Evolutionary conservation across 2,797 vertebrate genomes (phyloP).

Genomic region (Kryptopterus vitreolus): DNA sequence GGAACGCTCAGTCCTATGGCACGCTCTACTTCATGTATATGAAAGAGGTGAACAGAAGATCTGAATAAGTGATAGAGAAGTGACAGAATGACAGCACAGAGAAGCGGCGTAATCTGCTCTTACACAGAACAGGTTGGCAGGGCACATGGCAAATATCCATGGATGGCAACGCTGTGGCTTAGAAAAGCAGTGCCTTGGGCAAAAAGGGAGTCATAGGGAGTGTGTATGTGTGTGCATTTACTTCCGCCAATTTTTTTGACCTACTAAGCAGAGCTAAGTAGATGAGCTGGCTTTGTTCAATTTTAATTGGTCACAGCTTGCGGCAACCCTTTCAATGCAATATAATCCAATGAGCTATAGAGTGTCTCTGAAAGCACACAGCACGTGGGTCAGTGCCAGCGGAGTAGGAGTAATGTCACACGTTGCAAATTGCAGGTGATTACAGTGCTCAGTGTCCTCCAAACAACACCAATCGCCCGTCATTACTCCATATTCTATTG

Average conservation of each 20-base stretch:
- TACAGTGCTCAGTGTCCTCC: conserved; percentile 61
- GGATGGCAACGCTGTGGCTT: conserved; percentile 39
- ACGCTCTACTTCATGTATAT: conserved; percentile 22
- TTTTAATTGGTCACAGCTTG: conserved; percentile 77
- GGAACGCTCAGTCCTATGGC: conserved; percentile 18
- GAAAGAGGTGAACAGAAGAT: conserved; percentile 21
- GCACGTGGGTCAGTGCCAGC: conserved; percentile 63
- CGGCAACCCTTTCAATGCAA: conserved; percentile 69
- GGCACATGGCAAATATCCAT: conserved; percentile 49
- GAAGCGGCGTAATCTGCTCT: conserved; percentile 42
- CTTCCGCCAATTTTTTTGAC: conserved; percentile 72
- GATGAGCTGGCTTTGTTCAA: conserved; percentile 77
- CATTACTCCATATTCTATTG: conserved; percentile 19
- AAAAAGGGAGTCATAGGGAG: conserved; percentile 47
- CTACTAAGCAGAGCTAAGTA: conserved; percentile 75
- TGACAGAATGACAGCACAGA: conserved; percentile 28
- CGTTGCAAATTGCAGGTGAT: conserved; percentile 70
- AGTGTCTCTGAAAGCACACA: conserved; percentile 60
- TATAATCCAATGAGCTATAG: conserved; percentile 68
- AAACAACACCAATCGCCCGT: conserved; percentile 38
- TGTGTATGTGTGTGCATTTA: conserved; percentile 52
- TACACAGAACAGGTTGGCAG: conserved; percentile 41
- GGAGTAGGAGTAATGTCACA: conserved; percentile 65
- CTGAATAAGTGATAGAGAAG: conserved; percentile 28
- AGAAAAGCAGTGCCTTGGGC: conserved; percentile 55